Conservation (phyloP, 2,797 vertebrate genomes). For the Sebastolobus altivelis region DNA sequence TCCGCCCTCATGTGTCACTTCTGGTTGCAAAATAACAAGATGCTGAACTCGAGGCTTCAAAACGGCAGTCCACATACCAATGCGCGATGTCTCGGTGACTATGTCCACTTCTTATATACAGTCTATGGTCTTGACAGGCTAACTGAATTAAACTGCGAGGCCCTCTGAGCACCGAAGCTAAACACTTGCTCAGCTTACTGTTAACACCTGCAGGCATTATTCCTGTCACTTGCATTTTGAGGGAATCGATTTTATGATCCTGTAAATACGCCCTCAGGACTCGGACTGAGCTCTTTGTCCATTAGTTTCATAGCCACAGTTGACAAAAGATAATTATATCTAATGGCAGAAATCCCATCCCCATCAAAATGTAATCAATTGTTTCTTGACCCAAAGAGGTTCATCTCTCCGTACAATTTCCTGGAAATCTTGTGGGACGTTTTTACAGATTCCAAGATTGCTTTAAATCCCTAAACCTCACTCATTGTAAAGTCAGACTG, state of each 20-base stretch:
- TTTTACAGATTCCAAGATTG: neutral
- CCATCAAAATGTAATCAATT: conserved; percentile 25
- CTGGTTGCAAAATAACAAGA: too few species aligned
- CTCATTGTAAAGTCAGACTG: neutral
- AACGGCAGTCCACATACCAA: too few species aligned
- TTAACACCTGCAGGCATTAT: conserved; percentile 38
- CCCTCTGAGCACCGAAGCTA: neutral
- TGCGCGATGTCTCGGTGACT: too few species aligned
- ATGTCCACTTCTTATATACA: too few species aligned
- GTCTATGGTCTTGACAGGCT: conserved; percentile 1
- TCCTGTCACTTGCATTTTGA: conserved; percentile 48
- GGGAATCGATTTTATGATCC: conserved; percentile 51
- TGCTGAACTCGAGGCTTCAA: too few species aligned
- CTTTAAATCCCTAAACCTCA: neutral
- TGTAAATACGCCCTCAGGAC: conserved; percentile 40
- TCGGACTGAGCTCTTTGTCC: neutral
- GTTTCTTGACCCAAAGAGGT: conserved; percentile 5
- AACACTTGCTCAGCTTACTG: conserved; percentile 31
- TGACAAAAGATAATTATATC: conserved; percentile 47
- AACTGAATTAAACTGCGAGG: conserved; percentile 18
- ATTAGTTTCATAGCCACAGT: conserved; percentile 28
- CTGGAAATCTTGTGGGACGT: conserved; percentile 1
- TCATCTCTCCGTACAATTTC: conserved; percentile 6
- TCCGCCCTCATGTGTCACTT: too few species aligned
- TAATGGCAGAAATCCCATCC: conserved; percentile 21